phyloP scores from a whole-genome alignment of 2,797 vertebrate species.

The Acanthurus leucopareius region DNA sequence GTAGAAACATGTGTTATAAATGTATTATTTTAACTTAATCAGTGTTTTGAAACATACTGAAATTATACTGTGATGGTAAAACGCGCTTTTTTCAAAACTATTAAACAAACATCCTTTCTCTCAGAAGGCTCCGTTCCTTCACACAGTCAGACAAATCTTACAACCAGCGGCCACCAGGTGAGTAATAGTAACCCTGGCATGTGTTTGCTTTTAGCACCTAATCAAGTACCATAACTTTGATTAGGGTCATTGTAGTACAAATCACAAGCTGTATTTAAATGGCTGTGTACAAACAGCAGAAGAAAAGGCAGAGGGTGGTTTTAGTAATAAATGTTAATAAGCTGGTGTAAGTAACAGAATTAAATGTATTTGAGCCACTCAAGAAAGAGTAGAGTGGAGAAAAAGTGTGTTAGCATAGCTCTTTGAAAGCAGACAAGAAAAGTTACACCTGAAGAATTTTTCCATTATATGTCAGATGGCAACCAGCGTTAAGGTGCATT shows the following conservation, averaged over 20 bases:
- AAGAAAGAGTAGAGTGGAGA: too few relatives aligned
- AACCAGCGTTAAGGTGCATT: too few relatives aligned
- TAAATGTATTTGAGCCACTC: neutral
- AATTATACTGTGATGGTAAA: neutral
- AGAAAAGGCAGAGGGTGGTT: neutral
- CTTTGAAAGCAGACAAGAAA: too few relatives aligned
- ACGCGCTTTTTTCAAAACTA: neutral
- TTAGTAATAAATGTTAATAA: neutral
- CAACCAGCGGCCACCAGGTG: too few relatives aligned
- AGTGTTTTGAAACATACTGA: neutral
- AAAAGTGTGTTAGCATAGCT: too few relatives aligned
- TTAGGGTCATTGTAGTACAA: neutral
- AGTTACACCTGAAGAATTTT: too few relatives aligned
- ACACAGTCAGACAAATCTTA: neutral
- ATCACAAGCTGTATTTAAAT: neutral
- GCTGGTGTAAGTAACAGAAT: neutral
- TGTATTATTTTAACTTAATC: neutral
- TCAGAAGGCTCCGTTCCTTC: neutral
- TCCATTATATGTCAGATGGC: too few relatives aligned
- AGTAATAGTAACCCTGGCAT: too few relatives aligned
- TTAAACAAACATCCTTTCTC: neutral
- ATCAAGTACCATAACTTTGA: neutral
- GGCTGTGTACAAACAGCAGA: neutral
- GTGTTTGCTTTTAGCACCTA: too few relatives aligned
- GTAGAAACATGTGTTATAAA: neutral